phyloP scores from a whole-genome alignment of 2,113 vertebrate species.

The Ptilorrhoa leucosticta region DNA sequence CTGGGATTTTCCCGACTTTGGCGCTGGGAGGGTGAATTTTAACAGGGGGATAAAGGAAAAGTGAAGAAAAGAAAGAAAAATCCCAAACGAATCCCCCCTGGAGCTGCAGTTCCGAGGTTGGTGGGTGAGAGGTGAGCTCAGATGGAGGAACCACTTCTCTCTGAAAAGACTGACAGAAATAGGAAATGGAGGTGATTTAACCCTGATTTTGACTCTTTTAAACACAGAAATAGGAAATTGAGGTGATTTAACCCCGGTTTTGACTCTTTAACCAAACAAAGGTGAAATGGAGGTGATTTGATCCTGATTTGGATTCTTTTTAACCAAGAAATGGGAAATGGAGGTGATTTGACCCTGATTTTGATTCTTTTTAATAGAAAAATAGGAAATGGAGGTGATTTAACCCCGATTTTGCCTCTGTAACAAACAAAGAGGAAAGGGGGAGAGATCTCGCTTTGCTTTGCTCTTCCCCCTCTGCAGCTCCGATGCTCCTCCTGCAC shows the following conservation, averaged over 20 bases:
- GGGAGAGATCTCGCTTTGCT: rapidly evolving
- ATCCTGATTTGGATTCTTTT: neutral
- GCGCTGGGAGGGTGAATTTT: neutral
- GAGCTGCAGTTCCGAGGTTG: neutral
- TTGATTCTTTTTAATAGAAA: neutral
- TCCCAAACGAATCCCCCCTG: neutral
- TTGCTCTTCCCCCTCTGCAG: neutral
- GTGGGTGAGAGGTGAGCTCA: neutral
- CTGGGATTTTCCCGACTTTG: neutral
- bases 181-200: neutral
- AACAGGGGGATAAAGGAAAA: neutral
- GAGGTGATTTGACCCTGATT: neutral
- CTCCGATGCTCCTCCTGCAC: neutral
- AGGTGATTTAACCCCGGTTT: neutral
- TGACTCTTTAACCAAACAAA: neutral
- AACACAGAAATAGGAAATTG: neutral
- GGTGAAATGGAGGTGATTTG: neutral
- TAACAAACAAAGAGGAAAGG: rapidly evolving
- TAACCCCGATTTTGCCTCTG: neutral
- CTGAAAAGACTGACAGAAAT: neutral
- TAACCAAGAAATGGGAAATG: neutral
- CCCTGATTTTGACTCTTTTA: neutral
- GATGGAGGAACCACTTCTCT: neutral
- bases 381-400: neutral
- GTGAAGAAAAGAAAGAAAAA: neutral